Conservation (phyloP, 2,797 vertebrate species). For the Momotus momota region DNA sequence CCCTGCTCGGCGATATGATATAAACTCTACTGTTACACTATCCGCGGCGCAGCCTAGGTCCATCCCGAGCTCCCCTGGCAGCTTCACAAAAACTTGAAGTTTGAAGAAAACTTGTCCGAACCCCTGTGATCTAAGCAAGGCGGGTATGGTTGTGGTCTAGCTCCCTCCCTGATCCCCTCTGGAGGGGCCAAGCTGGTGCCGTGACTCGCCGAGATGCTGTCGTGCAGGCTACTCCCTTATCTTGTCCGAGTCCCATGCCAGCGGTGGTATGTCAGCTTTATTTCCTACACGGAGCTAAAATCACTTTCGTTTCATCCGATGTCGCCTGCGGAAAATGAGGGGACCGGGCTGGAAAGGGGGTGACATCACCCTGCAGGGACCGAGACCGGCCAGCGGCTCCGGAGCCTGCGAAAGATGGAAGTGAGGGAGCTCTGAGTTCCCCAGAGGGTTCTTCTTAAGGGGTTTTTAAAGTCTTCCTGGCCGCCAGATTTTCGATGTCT, state of each 20-base stretch:
- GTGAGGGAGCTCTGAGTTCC: background rate
- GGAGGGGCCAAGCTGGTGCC: background rate
- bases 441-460: background rate
- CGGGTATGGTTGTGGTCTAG: rapidly evolving
- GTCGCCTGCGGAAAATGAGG: background rate
- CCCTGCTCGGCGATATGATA: background rate
- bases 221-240: background rate
- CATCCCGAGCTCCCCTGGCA: background rate
- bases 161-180: background rate
- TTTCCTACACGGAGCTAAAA: background rate
- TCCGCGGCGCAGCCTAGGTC: background rate
- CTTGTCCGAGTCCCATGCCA: background rate
- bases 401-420: background rate
- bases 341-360: background rate
- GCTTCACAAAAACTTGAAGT: background rate
- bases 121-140: rapidly evolving
- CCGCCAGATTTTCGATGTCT: background rate
- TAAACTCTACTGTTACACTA: background rate
- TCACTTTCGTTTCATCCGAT: background rate
- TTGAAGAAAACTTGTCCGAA: background rate
- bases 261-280: background rate
- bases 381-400: background rate
- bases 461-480: background rate
- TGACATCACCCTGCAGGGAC: background rate
- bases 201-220: background rate